These are phyloP conservation scores for Pemphigus obesinymphae DNA, from an alignment of 1,140 invertebrate genomes.

Conservation along the genomic window DNA sequence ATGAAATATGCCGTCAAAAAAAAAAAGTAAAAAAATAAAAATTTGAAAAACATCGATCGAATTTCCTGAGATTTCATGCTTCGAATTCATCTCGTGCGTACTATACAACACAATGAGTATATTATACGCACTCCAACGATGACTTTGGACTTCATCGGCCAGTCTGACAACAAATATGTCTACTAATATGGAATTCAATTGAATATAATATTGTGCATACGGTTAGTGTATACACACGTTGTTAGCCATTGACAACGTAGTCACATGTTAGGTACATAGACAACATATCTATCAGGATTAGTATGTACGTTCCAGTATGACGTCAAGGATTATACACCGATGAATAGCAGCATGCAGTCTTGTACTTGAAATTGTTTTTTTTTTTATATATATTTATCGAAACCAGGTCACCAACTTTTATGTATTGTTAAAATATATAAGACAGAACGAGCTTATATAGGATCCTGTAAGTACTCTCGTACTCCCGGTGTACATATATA, in stretches of 20 bases:
- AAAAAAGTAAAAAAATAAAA: neutral
- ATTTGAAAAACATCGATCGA: neutral
- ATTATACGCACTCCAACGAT: neutral
- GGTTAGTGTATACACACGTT: neutral
- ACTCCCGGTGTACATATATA: too few species aligned
- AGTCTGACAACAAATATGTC: neutral
- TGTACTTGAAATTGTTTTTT: neutral
- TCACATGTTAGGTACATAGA: neutral
- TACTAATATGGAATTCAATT: conserved; percentile 1
- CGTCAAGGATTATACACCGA: neutral
- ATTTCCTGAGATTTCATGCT: too few species aligned
- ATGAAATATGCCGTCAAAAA: neutral
- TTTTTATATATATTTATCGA: neutral
- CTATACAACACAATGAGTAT: neutral
- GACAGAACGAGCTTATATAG: neutral
- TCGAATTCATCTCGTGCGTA: too few species aligned
- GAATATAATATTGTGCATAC: neutral
- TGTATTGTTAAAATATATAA: neutral
- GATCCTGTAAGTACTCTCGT: neutral
- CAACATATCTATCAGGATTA: neutral
- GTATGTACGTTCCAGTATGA: neutral
- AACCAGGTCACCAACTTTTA: neutral
- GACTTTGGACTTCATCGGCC: neutral
- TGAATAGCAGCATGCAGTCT: neutral
- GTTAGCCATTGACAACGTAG: too few species aligned